phyloP scores from a whole-genome alignment of 2,113 vertebrate species.

The Leuciscus idus region DNA sequence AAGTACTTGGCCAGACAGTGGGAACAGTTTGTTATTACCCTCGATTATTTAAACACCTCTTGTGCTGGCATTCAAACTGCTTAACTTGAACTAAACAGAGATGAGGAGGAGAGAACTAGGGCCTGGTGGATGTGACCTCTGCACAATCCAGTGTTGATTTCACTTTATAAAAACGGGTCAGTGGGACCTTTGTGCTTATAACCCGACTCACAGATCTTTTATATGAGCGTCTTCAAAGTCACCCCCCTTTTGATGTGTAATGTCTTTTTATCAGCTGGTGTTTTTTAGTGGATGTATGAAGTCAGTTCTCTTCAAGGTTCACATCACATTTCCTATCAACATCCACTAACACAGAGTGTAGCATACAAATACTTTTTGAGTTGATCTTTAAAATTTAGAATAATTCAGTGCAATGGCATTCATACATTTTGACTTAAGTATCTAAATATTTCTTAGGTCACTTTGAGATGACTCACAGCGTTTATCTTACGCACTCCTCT shows the following conservation, averaged over 20 bases:
- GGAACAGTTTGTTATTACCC: neutral
- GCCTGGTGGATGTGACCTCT: neutral
- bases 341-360: neutral
- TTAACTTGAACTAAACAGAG: neutral
- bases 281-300: neutral
- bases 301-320: neutral
- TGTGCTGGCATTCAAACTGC: neutral
- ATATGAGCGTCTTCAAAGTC: neutral
- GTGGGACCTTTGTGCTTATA: neutral
- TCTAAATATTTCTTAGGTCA: neutral
- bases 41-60: neutral
- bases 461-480: neutral
- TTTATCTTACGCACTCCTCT: too few species aligned
- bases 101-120: neutral
- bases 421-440: neutral
- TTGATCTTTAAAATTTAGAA: neutral
- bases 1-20: neutral
- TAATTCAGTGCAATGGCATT: neutral
- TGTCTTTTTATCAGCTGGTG: neutral
- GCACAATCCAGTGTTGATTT: neutral
- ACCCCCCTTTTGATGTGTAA: neutral
- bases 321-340: neutral
- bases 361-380: neutral
- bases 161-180: neutral
- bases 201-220: neutral